A percentile compares a stretch with the other conserved stretches of the same genome.
Evolutionary conservation across 2,888 invertebrate species (phyloP).

Genomic region (Caenorhabditis sp.): DNA sequence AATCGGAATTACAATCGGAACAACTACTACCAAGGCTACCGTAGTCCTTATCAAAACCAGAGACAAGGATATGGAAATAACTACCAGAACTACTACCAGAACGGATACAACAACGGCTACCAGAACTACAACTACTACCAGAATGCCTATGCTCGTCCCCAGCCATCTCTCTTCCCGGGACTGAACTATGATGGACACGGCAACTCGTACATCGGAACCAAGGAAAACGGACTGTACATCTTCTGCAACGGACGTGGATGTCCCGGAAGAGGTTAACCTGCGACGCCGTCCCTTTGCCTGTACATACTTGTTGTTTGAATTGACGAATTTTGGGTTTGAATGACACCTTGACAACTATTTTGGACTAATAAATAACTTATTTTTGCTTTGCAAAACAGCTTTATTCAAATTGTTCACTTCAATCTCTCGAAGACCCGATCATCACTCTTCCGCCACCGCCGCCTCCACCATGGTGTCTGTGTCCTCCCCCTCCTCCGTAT

Average conservation of each 20-base stretch:
- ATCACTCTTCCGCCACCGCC: constrained; percentile 5
- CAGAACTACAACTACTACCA: constrained; percentile 19
- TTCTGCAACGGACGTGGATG: constrained; percentile 61
- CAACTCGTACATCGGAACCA: constrained; percentile 53
- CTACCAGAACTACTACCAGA: constrained; percentile 40
- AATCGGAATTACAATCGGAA: constrained; percentile 28
- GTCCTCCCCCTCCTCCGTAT: constrained; percentile 12
- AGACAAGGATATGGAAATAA: constrained; percentile 19
- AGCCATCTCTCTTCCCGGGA: constrained; percentile 13
- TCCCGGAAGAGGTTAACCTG: constrained; percentile 45
- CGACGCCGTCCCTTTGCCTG: background rate
- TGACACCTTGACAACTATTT: constrained; percentile 1
- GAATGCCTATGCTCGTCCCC: constrained; percentile 25
- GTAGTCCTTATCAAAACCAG: constrained; percentile 22
- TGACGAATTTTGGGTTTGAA: constrained; percentile 16
- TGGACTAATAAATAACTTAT: background rate
- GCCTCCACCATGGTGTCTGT: background rate
- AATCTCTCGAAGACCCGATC: constrained; percentile 11
- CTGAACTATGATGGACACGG: constrained; percentile 47
- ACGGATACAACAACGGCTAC: constrained; percentile 20
- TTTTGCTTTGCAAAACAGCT: background rate
- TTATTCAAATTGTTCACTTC: background rate
- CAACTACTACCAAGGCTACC: constrained; percentile 46
- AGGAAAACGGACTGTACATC: constrained; percentile 56
- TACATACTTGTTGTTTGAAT: background rate